Evolutionary conservation across 2,797 vertebrate species (phyloP).

Genomic region (Dicrostonyx torquatus): DNA sequence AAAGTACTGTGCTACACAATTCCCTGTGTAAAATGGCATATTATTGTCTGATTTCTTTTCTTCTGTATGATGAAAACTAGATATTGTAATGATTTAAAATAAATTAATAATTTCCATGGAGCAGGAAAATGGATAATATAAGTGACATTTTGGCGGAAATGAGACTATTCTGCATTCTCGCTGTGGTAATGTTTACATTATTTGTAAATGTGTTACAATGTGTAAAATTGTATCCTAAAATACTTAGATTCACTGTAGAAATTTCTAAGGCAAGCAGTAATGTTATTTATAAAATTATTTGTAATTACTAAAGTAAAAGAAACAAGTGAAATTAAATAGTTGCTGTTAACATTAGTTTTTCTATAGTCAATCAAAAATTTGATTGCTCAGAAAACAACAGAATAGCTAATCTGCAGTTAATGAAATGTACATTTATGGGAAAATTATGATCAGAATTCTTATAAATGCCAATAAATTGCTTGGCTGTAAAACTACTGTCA

Average conservation of each 20-base stretch:
- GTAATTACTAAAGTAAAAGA: constrained; percentile 15
- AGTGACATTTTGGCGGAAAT: neutral
- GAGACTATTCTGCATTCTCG: neutral
- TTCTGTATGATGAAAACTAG: neutral
- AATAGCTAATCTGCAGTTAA: neutral
- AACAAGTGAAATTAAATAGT: neutral
- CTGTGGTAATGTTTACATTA: neutral
- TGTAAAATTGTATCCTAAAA: neutral
- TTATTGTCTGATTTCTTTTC: neutral
- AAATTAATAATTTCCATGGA: neutral
- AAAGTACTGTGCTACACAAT: neutral
- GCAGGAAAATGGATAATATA: neutral
- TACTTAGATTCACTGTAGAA: neutral
- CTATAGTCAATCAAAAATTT: neutral
- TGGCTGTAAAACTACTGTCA: neutral
- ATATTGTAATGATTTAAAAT: neutral
- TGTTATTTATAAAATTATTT: neutral
- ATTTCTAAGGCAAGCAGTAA: neutral
- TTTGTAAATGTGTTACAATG: neutral
- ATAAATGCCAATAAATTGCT: neutral
- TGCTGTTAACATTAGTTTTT: neutral
- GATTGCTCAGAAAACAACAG: neutral
- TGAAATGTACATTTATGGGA: neutral
- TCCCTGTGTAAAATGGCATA: neutral
- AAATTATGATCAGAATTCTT: neutral